These are phyloP conservation scores for Neodon shergylaensis DNA, from an alignment of 2,113 vertebrate genomes.

Conservation along the genomic window DNA sequence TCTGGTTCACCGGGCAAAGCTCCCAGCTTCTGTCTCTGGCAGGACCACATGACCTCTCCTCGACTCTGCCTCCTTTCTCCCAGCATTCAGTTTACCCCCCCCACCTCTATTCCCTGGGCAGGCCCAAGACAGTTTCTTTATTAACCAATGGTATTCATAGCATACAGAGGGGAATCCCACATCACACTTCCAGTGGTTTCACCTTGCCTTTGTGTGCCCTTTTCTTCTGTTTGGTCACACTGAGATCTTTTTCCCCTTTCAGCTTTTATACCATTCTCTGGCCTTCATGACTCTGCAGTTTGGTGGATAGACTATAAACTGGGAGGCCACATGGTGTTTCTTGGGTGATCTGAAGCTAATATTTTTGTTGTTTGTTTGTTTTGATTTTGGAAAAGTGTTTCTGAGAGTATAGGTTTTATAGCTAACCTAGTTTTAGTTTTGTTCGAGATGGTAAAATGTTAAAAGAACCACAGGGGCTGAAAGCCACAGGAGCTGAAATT, in stretches of 20 bases:
- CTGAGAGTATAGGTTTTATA: slow-evolving; percentile 50
- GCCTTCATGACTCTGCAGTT: neutral
- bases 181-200: neutral
- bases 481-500: neutral
- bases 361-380: neutral
- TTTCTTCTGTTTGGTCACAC: neutral
- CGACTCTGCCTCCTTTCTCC: too few species aligned
- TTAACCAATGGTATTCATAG: too few species aligned
- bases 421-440: slow-evolving; percentile 39
- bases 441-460: slow-evolving; percentile 38
- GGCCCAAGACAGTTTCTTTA: too few species aligned
- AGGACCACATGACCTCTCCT: too few species aligned
- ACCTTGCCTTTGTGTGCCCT: neutral
- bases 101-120: too few species aligned
- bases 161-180: too few species aligned
- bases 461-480: neutral
- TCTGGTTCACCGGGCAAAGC: too few species aligned
- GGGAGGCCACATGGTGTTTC: neutral
- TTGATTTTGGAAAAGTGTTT: slow-evolving; percentile 32
- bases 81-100: too few species aligned
- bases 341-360: neutral
- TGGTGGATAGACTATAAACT: neutral
- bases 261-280: neutral
- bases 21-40: too few species aligned
- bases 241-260: neutral